Evolutionary conservation across 2,797 vertebrate species (phyloP), one percentile per base, ranked within the genome.

Genomic region (Mus caroli): DNA sequence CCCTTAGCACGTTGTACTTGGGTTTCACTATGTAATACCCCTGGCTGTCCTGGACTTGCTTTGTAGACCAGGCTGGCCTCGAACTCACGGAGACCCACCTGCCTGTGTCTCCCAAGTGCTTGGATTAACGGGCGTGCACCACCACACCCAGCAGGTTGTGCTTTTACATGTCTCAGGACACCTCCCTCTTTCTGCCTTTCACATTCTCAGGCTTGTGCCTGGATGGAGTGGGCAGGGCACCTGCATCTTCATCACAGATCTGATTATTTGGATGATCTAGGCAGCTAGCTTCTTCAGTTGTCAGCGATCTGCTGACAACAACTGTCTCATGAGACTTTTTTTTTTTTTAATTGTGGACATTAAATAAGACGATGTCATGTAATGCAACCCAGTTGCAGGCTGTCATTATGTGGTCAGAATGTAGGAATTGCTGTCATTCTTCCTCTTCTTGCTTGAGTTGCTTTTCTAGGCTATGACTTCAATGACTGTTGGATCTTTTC

Each of bases 321-420:
- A 28, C 11, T n/a, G 56, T 40, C 71, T 93, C 37, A 56, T 56
- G 77, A 52, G 31, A 64, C 28, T 43, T 43, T 64, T 64, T 58
- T 34, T 64, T 64, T 58, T 92, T 83, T 60, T 40, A 40, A 40
- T 43, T 10, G 9, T 86, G 37, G 95, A 43, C 40, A 58, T 54
- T 73, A 90, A 90, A 62, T 78, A 64, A 96, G 43, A 69, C 67
- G n/a, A 85, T n/a, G 12, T 62, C 52, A 54, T 73, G 43, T 17
- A 88, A 92, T 69, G 76, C 58, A 90, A 60, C 5, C 52, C 15
- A 54, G 75, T 60, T 54, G 71, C 54, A 28, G 22, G 77, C 31
- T 40, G 28, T 86, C 6, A 91, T 14, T n/a, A 89, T 88, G 62
- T 62, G 64, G 28, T 82, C 1, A 82, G 73, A 90, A 73, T 28